These are phyloP conservation scores for Abrostola triplasia DNA, from an alignment of 2,888 invertebrate genomes.

Conservation along the genomic window DNA sequence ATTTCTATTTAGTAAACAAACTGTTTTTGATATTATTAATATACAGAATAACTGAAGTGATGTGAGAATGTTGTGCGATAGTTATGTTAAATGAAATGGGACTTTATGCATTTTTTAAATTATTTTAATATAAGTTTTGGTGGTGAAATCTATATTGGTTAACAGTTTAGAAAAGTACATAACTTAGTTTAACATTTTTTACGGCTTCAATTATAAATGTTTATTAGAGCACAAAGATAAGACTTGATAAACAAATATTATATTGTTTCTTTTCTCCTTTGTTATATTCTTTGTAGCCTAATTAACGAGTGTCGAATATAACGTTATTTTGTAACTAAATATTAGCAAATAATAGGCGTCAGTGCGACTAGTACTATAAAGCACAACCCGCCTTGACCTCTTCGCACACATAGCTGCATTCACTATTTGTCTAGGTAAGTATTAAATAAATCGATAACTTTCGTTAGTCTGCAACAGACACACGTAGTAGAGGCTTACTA, in stretches of 20 bases:
- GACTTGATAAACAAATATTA: not conserved
- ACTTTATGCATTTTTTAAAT: constrained; percentile 8
- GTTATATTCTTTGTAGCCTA: not conserved
- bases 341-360: constrained; percentile 36
- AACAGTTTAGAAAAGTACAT: too few species aligned
- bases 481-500: constrained; percentile 6
- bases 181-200: not conserved
- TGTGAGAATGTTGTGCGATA: constrained; percentile 28
- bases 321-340: constrained; percentile 17
- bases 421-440: constrained; percentile 62
- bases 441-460: constrained; percentile 66
- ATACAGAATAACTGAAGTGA: constrained; percentile 36
- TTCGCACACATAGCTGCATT: constrained; percentile 63
- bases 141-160: too few species aligned
- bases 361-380: constrained; percentile 49
- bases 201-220: not conserved
- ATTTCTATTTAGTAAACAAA: constrained; percentile 43
- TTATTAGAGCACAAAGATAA: constrained; percentile 5
- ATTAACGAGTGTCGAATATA: not conserved
- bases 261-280: not conserved
- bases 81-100: constrained; percentile 15
- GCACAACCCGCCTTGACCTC: constrained; percentile 67
- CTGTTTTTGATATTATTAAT: constrained; percentile 35
- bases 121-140: too few species aligned
- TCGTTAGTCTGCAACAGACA: constrained; percentile 52